Evolutionary conservation across 1,140 invertebrate species (phyloP).

Genomic region (Conopomorpha cramerella): DNA sequence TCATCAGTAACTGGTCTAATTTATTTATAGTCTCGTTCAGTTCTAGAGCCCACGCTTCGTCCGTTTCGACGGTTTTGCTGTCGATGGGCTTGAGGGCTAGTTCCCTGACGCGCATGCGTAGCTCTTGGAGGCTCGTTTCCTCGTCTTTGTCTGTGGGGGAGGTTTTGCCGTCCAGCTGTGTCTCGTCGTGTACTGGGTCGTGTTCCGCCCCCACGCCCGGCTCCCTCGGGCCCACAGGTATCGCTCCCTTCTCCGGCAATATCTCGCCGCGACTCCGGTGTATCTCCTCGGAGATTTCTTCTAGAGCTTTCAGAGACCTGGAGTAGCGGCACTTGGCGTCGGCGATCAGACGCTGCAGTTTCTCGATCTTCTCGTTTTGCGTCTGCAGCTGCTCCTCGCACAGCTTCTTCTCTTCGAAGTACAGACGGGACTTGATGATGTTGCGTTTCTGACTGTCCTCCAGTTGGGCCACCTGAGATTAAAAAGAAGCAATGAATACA

Average conservation of each 20-base stretch:
- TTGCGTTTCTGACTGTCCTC: conserved; percentile 78
- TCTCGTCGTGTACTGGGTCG: conserved; percentile 56
- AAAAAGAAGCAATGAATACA: no score
- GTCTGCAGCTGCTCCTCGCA: conserved; percentile 90
- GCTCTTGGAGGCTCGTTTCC: conserved; percentile 48
- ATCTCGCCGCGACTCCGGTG: conserved; percentile 65
- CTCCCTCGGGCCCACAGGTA: conserved; percentile 73
- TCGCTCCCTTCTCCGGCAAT: conserved; percentile 24
- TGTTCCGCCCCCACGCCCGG: conserved; percentile 89
- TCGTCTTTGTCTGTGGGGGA: conserved; percentile 30
- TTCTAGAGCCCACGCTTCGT: conserved; percentile 67
- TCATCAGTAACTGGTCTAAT: conserved; percentile 67
- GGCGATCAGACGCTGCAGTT: conserved; percentile 77
- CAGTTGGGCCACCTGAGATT: conserved; percentile 71
- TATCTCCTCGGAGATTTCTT: conserved; percentile 93
- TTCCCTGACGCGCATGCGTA: conserved; percentile 64
- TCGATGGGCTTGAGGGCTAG: conserved; percentile 66
- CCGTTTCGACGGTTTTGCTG: conserved; percentile 64
- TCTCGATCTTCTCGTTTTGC: conserved; percentile 83
- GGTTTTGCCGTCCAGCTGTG: conserved; percentile 21
- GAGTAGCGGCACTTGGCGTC: conserved; percentile 84
- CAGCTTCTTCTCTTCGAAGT: conserved; percentile 91
- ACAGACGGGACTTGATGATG: conserved; percentile 85
- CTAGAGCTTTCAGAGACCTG: conserved; percentile 81
- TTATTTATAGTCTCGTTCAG: conserved; percentile 68